Evolutionary conservation across 2,113 vertebrate species (phyloP).

Genomic region (Calidris pygmaea): DNA sequence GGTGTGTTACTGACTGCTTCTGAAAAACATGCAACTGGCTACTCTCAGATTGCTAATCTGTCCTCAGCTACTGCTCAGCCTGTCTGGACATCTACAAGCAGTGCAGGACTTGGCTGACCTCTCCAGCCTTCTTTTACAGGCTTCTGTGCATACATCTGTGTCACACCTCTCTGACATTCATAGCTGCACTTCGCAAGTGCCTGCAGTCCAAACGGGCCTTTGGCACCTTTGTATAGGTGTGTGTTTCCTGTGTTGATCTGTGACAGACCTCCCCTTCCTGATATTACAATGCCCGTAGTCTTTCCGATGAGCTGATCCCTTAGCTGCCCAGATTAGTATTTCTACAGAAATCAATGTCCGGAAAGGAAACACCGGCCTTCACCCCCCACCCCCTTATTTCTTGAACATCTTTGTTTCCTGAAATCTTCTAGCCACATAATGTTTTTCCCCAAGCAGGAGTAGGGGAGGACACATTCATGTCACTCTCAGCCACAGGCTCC

Average conservation of each 20-base stretch:
- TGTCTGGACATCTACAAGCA: background rate
- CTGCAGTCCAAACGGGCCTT: accelerated
- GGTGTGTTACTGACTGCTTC: background rate
- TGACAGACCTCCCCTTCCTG: background rate
- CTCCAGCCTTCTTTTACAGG: background rate
- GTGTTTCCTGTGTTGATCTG: background rate
- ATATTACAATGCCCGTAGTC: background rate
- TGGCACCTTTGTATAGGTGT: background rate
- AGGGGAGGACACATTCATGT: background rate
- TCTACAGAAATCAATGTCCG: background rate
- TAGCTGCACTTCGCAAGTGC: background rate
- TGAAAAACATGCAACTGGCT: background rate
- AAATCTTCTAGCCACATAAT: background rate
- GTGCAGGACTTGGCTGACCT: conserved; percentile 28
- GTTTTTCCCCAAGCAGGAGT: background rate
- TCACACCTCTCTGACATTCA: background rate
- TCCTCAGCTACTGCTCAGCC: background rate
- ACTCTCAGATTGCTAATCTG: background rate
- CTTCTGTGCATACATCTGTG: background rate
- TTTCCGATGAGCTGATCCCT: background rate
- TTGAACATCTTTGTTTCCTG: background rate
- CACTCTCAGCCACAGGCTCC: background rate
- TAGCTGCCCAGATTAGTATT: background rate
- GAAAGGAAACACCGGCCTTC: background rate
- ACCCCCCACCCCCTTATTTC: background rate